phyloP scores from a whole-genome alignment of 2,113 vertebrate genomes.

The Dendropsophus ebraccatus region DNA sequence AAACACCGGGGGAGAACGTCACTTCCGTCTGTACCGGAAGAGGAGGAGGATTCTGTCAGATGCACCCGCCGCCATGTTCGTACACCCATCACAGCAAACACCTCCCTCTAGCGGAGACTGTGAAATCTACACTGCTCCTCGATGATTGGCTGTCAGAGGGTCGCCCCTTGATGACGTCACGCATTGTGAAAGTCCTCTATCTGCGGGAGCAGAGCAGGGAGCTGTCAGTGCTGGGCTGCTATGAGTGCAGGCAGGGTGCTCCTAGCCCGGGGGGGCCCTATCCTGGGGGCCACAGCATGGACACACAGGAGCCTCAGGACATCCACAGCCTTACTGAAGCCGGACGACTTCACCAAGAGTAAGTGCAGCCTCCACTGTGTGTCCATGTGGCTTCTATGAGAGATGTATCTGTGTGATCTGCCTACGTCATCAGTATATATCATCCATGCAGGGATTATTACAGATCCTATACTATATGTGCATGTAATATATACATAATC shows the following conservation, averaged over 20 bases:
- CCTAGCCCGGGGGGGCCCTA: neutral
- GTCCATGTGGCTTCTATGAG: too few species aligned
- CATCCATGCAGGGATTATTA: too few species aligned
- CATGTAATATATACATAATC: neutral
- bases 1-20: neutral
- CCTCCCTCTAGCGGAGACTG: neutral
- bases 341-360: slow-evolving; percentile 13
- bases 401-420: too few species aligned
- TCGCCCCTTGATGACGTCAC: slow-evolving; percentile 6
- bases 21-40: slow-evolving; percentile 16
- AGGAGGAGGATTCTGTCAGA: neutral
- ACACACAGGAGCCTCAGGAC: slow-evolving; percentile 22
- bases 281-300: neutral
- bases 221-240: neutral
- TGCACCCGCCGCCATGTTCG: neutral
- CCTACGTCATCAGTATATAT: too few species aligned
- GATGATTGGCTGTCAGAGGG: neutral
- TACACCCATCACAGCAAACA: neutral
- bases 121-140: neutral
- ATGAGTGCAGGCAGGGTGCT: slow-evolving; percentile 5
- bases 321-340: neutral
- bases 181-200: neutral
- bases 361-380: neutral
- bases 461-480: neutral
- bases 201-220: too few species aligned